phyloP scores from a whole-genome alignment of 2,113 vertebrate genomes.

The Herpetotheres cachinnans region DNA sequence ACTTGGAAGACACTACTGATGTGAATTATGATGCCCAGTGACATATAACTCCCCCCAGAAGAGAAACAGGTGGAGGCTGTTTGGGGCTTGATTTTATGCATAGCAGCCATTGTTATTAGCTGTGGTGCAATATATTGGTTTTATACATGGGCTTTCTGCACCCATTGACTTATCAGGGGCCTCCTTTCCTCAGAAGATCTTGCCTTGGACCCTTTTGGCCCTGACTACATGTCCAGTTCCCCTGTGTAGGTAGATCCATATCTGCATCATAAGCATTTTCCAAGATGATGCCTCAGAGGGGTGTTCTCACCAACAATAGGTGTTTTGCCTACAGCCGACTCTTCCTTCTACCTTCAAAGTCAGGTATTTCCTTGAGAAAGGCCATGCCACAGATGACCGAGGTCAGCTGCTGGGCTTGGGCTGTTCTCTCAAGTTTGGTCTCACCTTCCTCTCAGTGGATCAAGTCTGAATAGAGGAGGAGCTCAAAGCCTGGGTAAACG shows the following conservation, averaged over 20 bases:
- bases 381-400: background rate
- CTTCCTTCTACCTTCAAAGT: conserved; percentile 15
- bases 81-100: background rate
- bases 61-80: background rate
- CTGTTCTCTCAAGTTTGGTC: background rate
- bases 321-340: conserved; percentile 8
- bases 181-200: background rate
- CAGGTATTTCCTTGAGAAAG: conserved; percentile 62
- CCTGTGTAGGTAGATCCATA: background rate
- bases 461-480: background rate
- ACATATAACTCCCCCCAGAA: rapidly evolving
- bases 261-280: background rate
- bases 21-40: background rate
- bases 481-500: background rate
- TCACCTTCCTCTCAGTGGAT: background rate
- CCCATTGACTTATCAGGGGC: background rate
- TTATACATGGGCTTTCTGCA: background rate
- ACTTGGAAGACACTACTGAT: background rate
- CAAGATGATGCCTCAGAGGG: rapidly evolving
- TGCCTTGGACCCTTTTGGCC: background rate
- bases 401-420: background rate
- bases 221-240: background rate
- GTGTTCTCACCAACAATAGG: background rate
- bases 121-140: background rate
- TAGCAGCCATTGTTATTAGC: background rate